Base-by-base conservation (phyloP, 53 echinoderm and acorn worm genomes). In the Hippasteria phrygiana region DNA sequence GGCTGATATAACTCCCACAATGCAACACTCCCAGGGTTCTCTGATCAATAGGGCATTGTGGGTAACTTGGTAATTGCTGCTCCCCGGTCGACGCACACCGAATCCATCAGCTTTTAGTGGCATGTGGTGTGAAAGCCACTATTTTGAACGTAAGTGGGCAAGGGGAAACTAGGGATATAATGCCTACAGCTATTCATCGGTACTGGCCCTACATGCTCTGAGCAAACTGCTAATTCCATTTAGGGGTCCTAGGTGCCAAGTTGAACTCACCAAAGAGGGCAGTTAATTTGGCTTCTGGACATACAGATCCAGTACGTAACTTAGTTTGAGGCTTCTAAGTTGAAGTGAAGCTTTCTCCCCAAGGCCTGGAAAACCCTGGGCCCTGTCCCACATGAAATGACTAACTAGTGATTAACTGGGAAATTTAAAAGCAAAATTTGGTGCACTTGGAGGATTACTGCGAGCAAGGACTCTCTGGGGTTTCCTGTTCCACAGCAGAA, bases 91-190 rank as follows among this genome's bases (percentile, higher is more conserved):
- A 42, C n/a, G n/a, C 43, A 41, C 46, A 28, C 27, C 27, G 82
- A 64, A 82, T 82, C 82, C 82, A 82, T 82, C 82, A 82, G 82
- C 82, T 82, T 82, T 82, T 82, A 82, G 82, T 65, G 82, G 66
- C 82, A 65, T 33, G 55, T 34, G 29, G 64, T 43, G 66, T 65
- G 66, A 82, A 80, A 17, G 42, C 66, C 18, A 33, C 66, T 46
- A 65, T 82, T 82, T 82, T 82, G 64, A 46, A 64, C 65, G 82
- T 22, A 64, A 65, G 32, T 62, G 62, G 42, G 80, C 59, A 46
- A 82, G 43, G 55, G 47, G 6, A 66, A 45, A 73, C 73, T 5
- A 33, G 43, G 82, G 35, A 66, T 33, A 65, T 43, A 46, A 62
- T 29, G 82, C 82, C 82, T 82, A 27, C 41, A 82, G 82, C 64